Evolutionary conservation across 2,888 invertebrate species (phyloP), one percentile per base, ranked within the genome.

Genomic region (Globia sparganii): DNA sequence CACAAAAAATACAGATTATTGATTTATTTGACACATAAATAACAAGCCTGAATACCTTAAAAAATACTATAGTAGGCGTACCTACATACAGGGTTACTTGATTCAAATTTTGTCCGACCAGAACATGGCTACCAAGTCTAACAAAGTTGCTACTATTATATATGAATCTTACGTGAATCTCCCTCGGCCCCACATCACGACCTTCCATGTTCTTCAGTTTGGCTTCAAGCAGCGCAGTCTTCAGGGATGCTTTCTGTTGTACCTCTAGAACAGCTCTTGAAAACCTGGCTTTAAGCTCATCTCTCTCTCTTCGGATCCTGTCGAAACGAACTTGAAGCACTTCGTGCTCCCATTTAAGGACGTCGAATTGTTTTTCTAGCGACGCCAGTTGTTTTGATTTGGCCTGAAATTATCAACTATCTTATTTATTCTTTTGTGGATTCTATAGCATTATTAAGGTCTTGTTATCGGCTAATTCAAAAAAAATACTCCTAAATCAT

Each of bases 251-350:
- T 92, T 98, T 98, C 93, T 99, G 98, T 92, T 99, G 99, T 6
- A 99, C 97, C 91, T 99, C 99, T 62, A 98, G 96, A 68, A 99
- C 98, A 0, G 99, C 98, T 81, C 98, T 97, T 18, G 98, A 97
- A 93, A 99, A 99, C 91, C 98, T 93, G 6, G 97, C 94, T 91
- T 98, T 98, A 37, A 99, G 93, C 72, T 98, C 98, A 88, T 99
- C 98, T 21, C 98, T 97, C 91, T 99, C 99, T 1, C 95, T 95
- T 84, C 98, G 96, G 0, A 98, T 97, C 89, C 98, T 97, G 88
- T 98, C 98, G 91, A 98, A 98, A 83, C 98, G 97, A 83, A 99
- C 97, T 91, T 98, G 97, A 28, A 99, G 93, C 0, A 98, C 97
- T 89, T 97, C 97, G 78, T 97, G 97, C 89, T 97, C 97, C 97